Evolutionary conservation across 2,113 vertebrate genomes (phyloP).

Genomic region (Plotosus lineatus): DNA sequence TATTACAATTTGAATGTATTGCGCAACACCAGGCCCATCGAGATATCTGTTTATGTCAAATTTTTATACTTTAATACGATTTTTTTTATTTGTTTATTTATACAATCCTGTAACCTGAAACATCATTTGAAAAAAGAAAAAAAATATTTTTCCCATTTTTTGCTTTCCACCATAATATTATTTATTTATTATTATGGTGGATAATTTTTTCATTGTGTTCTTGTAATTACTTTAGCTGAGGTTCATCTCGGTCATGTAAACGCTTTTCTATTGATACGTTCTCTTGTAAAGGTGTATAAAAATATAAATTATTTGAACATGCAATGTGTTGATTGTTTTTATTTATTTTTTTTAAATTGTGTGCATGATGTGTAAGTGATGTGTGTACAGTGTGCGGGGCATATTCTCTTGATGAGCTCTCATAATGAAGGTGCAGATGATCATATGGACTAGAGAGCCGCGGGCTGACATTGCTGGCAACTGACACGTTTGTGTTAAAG

Average conservation of each 20-base stretch:
- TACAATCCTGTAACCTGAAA: neutral
- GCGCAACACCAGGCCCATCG: neutral
- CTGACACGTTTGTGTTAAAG: constrained; percentile 45
- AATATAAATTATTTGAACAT: neutral
- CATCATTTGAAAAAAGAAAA: neutral
- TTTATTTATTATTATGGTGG: neutral
- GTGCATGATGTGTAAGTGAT: neutral
- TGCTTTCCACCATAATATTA: neutral
- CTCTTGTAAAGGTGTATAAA: neutral
- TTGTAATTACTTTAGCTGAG: neutral
- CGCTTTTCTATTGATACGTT: neutral
- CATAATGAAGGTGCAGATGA: constrained; percentile 57
- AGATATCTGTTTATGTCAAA: neutral
- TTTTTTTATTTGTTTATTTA: neutral
- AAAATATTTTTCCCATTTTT: neutral
- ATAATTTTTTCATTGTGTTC: neutral
- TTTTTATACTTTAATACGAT: neutral
- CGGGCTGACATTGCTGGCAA: constrained; percentile 53
- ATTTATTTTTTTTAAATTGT: neutral
- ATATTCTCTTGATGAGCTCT: constrained; percentile 34
- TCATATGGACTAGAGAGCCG: constrained; percentile 27
- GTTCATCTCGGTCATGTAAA: neutral
- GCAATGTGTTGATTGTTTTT: too few species aligned
- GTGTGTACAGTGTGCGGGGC: neutral
- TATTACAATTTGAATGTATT: neutral